Conservation (phyloP, 1,140 invertebrate species). For the Samia ricini region DNA sequence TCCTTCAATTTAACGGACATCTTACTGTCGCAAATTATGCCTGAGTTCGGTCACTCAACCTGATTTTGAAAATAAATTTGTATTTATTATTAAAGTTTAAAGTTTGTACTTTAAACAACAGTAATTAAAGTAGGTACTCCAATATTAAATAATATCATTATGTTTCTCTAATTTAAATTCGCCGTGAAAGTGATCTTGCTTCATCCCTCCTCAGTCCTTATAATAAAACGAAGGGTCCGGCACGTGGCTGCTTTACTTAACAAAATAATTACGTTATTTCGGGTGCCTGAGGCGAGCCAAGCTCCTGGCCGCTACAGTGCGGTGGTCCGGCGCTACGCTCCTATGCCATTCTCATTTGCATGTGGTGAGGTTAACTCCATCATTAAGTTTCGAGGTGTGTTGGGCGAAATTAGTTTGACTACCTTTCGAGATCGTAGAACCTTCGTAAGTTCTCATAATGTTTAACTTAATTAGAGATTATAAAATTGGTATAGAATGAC, state of each 20-base stretch:
- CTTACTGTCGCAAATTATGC: too few species aligned
- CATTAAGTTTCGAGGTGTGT: constrained; percentile 7
- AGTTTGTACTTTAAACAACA: too few species aligned
- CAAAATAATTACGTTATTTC: constrained; percentile 49
- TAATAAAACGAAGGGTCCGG: constrained; percentile 36
- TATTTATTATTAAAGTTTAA: neutral
- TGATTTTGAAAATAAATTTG: neutral
- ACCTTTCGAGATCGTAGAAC: constrained; percentile 1
- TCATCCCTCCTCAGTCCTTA: constrained; percentile 20
- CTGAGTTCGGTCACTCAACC: too few species aligned
- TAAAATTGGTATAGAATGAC: neutral
- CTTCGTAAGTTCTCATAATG: neutral
- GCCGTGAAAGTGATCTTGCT: constrained; percentile 29
- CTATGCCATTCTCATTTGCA: constrained; percentile 1
- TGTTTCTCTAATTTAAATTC: neutral
- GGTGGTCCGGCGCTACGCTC: neutral
- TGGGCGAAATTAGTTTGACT: constrained; percentile 8
- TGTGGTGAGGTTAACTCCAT: constrained; percentile 6
- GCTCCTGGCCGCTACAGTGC: neutral
- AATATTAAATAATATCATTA: neutral
- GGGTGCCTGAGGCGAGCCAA: neutral
- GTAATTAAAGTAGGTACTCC: neutral
- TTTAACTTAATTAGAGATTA: neutral
- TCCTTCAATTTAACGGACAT: too few species aligned
- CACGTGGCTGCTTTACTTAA: constrained; percentile 46